Evolutionary conservation across 2,113 vertebrate species (phyloP), one percentile per base, ranked within the genome.

Genomic region (Acrocephalus kingi): DNA sequence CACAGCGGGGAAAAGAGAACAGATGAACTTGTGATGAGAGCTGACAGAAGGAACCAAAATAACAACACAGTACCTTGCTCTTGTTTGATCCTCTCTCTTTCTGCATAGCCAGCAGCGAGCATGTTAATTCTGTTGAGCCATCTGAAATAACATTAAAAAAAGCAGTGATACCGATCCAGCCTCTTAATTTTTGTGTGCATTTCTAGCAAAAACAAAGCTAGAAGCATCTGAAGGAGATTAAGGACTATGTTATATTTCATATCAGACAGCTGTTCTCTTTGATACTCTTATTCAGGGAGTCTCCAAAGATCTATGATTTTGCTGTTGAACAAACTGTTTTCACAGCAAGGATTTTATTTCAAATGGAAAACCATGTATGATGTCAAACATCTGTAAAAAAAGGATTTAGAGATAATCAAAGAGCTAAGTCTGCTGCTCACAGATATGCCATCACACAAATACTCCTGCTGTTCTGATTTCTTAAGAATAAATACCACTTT

Each of bases 101-200:
- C 99, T n/a, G 98, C 98, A 97, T 98, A 99, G 85, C 99, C 98
- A 80, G 99, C 98, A 96, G 99, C 99, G 59, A 99, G 99, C 98
- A 99, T 99, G 96, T 99, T 99, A 96, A 99, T 98, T 97, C 99
- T 98, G 96, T 99, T 99, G 97, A 99, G 98, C 99, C 99, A 99
- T 96, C 99, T 99, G 98, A 96, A 98, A 98, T 93, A 96, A 96
- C n/a, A 97, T 97, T 92, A 92, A 96, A 96, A 96, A 90, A 83
- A 97, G 56, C 46, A 97, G n/a, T 95, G 90, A 94, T 84, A 96
- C 25, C 0, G 0, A 92, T 76, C 27, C 20, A 94, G 82, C 15
- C 56, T 87, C 43, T 76, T 71, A 94, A 85, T 78, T 84, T 96
- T 74, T 56, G 33, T 9, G 15, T 54, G 49, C 28, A 74, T 90